These are phyloP conservation scores for Ligdia adustata DNA, from an alignment of 2,888 invertebrate genomes.

Conservation along the genomic window DNA sequence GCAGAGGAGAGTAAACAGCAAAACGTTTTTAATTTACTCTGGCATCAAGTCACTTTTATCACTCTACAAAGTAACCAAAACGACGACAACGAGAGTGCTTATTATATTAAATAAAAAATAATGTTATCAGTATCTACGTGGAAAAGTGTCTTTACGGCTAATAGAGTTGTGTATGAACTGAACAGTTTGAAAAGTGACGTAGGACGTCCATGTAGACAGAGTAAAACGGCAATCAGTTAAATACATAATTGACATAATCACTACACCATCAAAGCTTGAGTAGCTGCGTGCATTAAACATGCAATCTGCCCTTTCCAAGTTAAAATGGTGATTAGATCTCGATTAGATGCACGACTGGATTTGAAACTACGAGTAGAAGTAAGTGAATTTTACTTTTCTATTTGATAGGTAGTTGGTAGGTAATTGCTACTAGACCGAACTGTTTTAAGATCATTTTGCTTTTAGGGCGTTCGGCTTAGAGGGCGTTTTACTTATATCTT, in stretches of 20 bases:
- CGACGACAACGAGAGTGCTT: background rate
- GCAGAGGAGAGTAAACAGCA: background rate
- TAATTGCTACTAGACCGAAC: no score
- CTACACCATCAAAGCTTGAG: conserved; percentile 16
- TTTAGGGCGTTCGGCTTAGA: no score
- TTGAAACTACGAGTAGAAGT: no score
- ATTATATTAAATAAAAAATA: conserved; percentile 3
- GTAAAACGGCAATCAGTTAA: conserved; percentile 29
- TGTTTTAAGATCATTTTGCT: no score
- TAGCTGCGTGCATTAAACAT: conserved; percentile 2
- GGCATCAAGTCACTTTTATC: conserved; percentile 2
- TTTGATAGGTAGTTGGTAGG: no score
- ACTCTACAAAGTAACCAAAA: background rate
- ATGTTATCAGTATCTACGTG: conserved; percentile 3
- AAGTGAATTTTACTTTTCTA: no score
- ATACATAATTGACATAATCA: conserved; percentile 34
- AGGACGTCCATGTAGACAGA: conserved; percentile 22
- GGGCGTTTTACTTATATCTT: no score
- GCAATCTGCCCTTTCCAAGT: background rate
- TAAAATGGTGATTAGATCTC: no score
- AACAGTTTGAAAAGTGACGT: conserved; percentile 23
- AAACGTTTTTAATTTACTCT: conserved; percentile 6
- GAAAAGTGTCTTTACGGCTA: conserved; percentile 2
- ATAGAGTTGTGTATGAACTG: conserved; percentile 12
- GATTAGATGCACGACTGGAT: no score